A percentile compares a stretch with the other conserved stretches of the same genome.
These are phyloP conservation scores for Philypnodon macrostomus DNA, from an alignment of 2,797 vertebrate genomes.

Conservation along the genomic window DNA sequence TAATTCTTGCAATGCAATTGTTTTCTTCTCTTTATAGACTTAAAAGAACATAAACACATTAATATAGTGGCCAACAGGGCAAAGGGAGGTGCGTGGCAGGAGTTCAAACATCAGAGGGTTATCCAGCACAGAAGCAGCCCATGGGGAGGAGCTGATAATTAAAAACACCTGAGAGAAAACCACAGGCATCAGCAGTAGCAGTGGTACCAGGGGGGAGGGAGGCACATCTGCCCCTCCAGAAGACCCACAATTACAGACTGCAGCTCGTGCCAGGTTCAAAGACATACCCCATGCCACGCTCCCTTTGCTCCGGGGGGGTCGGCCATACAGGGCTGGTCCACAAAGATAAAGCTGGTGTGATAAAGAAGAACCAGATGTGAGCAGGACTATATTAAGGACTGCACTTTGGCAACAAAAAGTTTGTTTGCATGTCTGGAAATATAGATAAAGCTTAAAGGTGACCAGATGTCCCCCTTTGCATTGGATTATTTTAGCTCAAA, in stretches of 20 bases:
- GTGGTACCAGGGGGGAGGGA: conserved; percentile 23
- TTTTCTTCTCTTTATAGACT: too few relatives aligned
- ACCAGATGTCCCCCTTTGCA: too few relatives aligned
- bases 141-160: conserved; percentile 42
- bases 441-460: too few relatives aligned
- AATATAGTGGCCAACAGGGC: conserved; percentile 1
- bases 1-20: too few relatives aligned
- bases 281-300: conserved; percentile 36
- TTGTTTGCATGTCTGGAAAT: too few relatives aligned
- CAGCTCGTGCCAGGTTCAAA: conserved; percentile 56
- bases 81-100: background rate
- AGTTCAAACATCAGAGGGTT: conserved; percentile 34
- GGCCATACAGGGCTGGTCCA: conserved; percentile 23
- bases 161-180: conserved; percentile 55
- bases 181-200: conserved; percentile 22
- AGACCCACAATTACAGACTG: conserved; percentile 46
- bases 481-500: too few relatives aligned
- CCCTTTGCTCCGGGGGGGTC: conserved; percentile 35
- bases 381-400: too few relatives aligned
- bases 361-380: too few relatives aligned
- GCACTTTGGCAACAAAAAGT: too few relatives aligned
- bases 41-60: background rate
- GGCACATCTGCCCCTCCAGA: conserved; percentile 24
- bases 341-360: too few relatives aligned
- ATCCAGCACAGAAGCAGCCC: conserved; percentile 1